Conservation (phyloP, 2,113 vertebrate species). For the Guaruba guarouba region DNA sequence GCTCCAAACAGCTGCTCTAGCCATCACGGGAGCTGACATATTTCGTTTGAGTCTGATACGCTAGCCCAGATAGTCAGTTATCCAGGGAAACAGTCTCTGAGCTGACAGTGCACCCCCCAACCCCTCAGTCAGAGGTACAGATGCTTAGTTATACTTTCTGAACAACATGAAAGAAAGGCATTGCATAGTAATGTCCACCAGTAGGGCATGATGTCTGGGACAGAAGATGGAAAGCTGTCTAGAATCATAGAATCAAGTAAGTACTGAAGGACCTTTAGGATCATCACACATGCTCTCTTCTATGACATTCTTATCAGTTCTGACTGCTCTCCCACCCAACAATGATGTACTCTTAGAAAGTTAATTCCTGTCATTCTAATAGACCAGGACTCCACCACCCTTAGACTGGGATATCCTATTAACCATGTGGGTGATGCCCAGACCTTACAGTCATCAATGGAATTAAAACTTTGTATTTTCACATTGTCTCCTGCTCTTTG, state of each 20-base stretch:
- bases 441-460: background rate
- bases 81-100: rapidly evolving
- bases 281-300: background rate
- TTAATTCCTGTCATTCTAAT: background rate
- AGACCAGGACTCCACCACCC: background rate
- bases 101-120: rapidly evolving
- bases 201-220: rapidly evolving
- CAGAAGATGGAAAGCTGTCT: background rate
- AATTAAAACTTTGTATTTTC: background rate
- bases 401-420: no score
- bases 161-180: background rate
- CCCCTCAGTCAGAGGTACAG: background rate
- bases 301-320: rapidly evolving
- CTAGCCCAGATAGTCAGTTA: background rate
- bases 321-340: background rate
- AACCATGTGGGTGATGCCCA: background rate
- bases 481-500: background rate
- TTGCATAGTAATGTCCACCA: background rate
- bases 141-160: background rate
- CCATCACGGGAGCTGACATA: rapidly evolving
- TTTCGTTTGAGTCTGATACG: rapidly evolving
- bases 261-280: background rate
- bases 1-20: background rate
- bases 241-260: background rate
- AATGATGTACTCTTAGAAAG: rapidly evolving